Conservation (phyloP, 2,888 invertebrate genomes). For the Latrodectus hesperus region DNA sequence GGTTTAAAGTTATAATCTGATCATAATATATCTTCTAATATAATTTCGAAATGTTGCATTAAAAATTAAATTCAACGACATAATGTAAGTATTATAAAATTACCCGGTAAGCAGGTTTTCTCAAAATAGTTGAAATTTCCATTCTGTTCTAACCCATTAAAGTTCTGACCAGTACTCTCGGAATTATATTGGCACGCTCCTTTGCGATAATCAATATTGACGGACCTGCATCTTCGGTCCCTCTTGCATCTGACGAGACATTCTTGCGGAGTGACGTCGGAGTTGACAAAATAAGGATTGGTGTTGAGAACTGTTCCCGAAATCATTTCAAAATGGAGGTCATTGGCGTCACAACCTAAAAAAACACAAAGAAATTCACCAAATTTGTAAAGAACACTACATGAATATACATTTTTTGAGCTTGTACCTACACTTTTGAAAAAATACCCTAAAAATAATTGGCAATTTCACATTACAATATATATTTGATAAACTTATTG, state of each 20-base stretch:
- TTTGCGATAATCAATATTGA: conserved; percentile 67
- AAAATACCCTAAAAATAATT: no score
- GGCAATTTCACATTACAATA: no score
- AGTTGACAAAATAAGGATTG: conserved; percentile 51
- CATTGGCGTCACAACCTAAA: conserved; percentile 62
- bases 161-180: conserved; percentile 29
- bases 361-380: background rate
- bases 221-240: conserved; percentile 60
- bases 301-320: conserved; percentile 50
- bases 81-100: background rate
- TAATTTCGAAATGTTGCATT: no score
- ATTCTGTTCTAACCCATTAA: conserved; percentile 43
- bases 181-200: conserved; percentile 63
- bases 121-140: conserved; percentile 73
- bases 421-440: no score
- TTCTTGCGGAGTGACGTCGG: conserved; percentile 57
- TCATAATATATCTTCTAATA: no score
- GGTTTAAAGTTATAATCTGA: no score
- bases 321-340: conserved; percentile 68
- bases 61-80: no score
- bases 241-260: conserved; percentile 63
- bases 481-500: no score
- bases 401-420: no score
- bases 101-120: conserved; percentile 75
- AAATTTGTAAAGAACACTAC: no score